phyloP scores from a whole-genome alignment of 2,888 invertebrate genomes.

The Eulithis prunata region DNA sequence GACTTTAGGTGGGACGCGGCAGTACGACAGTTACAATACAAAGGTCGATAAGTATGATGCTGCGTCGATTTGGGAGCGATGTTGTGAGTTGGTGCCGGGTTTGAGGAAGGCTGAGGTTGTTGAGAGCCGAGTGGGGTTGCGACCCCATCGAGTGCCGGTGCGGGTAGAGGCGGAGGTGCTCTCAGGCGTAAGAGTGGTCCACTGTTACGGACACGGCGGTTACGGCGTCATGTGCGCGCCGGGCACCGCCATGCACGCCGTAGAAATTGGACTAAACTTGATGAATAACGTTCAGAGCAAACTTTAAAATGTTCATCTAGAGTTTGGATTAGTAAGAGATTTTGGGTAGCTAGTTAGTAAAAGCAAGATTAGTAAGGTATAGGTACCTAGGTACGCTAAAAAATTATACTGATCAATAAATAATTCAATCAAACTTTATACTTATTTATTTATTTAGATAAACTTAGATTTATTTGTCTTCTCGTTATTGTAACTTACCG shows the following conservation, averaged over 20 bases:
- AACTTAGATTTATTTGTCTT: too few species aligned
- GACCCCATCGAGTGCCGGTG: constrained; percentile 91
- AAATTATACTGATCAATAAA: background rate
- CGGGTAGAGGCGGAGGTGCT: constrained; percentile 88
- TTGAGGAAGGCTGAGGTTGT: constrained; percentile 84
- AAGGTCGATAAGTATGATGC: constrained; percentile 88
- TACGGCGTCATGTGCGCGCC: constrained; percentile 96
- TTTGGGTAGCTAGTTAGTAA: background rate
- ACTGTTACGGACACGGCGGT: constrained; percentile 98
- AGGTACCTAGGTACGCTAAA: too few species aligned
- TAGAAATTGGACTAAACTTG: constrained; percentile 86
- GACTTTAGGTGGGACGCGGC: constrained; percentile 93
- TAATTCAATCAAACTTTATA: too few species aligned
- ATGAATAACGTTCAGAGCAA: constrained; percentile 62
- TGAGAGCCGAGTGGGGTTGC: constrained; percentile 89
- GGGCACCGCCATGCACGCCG: constrained; percentile 92
- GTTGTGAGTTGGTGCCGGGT: constrained; percentile 89
- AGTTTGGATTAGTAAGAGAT: too few species aligned
- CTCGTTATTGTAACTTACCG: too few species aligned
- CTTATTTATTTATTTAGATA: too few species aligned
- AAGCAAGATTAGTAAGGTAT: background rate
- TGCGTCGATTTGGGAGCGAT: constrained; percentile 91
- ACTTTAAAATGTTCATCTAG: constrained; percentile 49
- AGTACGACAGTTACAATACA: constrained; percentile 90
- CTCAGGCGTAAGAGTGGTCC: constrained; percentile 87